Conservation (phyloP, 2,797 vertebrate species). For the Melanotaenia maccullochi region DNA sequence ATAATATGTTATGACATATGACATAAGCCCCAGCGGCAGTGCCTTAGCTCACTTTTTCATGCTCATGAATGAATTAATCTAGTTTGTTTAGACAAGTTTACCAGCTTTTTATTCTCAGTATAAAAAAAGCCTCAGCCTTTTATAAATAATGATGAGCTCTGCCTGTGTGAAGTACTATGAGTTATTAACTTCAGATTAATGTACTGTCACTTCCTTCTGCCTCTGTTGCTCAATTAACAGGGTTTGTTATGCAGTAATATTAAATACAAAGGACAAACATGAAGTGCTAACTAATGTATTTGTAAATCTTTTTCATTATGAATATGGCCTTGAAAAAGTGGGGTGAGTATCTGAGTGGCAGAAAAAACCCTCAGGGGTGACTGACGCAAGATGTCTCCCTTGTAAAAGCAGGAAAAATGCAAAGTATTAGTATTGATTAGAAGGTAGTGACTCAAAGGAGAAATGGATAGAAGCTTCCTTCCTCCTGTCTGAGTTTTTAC, state of each 20-base stretch:
- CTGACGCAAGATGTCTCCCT: constrained; percentile 14
- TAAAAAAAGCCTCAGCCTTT: constrained; percentile 27
- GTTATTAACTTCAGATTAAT: constrained; percentile 65
- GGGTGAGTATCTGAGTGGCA: constrained; percentile 6
- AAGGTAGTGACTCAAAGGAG: constrained; percentile 28
- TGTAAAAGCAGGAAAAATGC: constrained; percentile 11
- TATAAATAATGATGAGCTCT: constrained; percentile 51
- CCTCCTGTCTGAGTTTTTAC: constrained; percentile 3
- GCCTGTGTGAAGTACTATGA: constrained; percentile 28
- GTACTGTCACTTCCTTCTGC: constrained; percentile 31
- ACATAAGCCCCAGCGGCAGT: constrained; percentile 1
- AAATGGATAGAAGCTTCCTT: constrained; percentile 31
- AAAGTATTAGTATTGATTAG: constrained; percentile 48
- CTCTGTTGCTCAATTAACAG: constrained; percentile 42
- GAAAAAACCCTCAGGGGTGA: constrained; percentile 2
- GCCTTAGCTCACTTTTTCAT: not conserved
- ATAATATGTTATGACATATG: no score
- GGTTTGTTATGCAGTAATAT: constrained; percentile 28
- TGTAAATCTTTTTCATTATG: constrained; percentile 14
- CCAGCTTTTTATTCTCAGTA: constrained; percentile 13
- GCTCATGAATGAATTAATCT: not conserved
- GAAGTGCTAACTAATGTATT: constrained; percentile 17
- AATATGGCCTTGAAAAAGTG: not conserved
- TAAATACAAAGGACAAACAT: constrained; percentile 28
- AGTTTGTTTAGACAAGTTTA: constrained; percentile 8